phyloP scores from a whole-genome alignment of 92 coral and sea anemone genomes.

The Siderastrea radians region DNA sequence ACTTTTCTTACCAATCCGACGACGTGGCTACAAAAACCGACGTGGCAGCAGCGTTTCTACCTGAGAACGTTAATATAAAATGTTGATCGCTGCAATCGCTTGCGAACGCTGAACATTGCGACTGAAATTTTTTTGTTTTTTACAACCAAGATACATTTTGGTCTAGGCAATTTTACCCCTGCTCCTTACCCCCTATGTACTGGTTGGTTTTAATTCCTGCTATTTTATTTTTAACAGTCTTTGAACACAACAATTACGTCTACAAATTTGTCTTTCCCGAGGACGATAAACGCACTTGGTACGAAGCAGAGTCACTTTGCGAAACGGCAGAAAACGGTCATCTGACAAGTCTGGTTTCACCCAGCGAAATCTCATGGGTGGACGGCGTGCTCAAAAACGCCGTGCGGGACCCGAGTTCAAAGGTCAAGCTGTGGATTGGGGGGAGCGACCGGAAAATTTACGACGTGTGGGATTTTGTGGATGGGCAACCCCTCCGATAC shows the following conservation, averaged over 20 bases:
- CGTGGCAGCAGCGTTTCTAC: too few relatives aligned
- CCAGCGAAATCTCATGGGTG: constrained; percentile 72
- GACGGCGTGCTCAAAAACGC: constrained; percentile 48
- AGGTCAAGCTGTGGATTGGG: constrained; percentile 84
- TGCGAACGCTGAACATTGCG: too few relatives aligned
- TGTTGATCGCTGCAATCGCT: too few relatives aligned
- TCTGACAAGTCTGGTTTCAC: constrained; percentile 67
- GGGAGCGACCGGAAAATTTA: constrained; percentile 75
- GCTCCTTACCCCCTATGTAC: too few relatives aligned
- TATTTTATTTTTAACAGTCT: constrained; percentile 46
- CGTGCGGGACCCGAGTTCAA: constrained; percentile 35
- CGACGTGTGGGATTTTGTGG: constrained; percentile 82
- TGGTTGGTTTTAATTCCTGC: neutral
- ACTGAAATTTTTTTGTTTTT: too few relatives aligned
- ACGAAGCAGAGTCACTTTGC: constrained; percentile 82
- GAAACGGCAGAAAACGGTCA: constrained; percentile 71
- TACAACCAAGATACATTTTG: too few relatives aligned
- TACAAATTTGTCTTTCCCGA: constrained; percentile 82
- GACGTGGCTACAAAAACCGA: too few relatives aligned
- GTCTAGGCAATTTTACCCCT: too few relatives aligned
- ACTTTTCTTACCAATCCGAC: too few relatives aligned
- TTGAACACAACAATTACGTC: constrained; percentile 58
- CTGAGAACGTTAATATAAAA: too few relatives aligned
- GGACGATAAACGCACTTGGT: constrained; percentile 82
- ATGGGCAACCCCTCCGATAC: constrained; percentile 74